Conservation (phyloP, 2,888 invertebrate species). For the Phaedon cochleariae region DNA sequence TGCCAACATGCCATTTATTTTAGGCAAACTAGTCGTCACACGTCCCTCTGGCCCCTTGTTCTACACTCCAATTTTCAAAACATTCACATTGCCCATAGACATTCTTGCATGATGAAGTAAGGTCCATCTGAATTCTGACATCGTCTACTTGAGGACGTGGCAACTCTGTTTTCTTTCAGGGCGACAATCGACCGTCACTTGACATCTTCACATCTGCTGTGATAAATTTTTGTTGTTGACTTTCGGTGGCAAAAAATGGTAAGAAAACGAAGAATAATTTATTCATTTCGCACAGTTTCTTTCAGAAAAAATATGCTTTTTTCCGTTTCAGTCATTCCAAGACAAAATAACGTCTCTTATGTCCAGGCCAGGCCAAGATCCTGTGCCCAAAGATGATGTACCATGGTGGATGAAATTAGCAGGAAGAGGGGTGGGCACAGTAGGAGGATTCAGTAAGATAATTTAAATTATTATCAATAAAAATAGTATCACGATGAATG, state of each 20-base stretch:
- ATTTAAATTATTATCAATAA: neutral
- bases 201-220: too few species aligned
- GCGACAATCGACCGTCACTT: neutral
- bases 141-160: too few species aligned
- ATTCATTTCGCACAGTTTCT: neutral
- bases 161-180: neutral
- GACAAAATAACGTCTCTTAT: constrained; percentile 83
- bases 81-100: too few species aligned
- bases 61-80: too few species aligned
- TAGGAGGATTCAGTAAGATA: constrained; percentile 83
- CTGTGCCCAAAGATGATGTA: constrained; percentile 79
- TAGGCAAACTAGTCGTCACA: too few species aligned
- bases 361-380: constrained; percentile 83
- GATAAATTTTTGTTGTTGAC: neutral
- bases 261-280: neutral
- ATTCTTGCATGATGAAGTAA: too few species aligned
- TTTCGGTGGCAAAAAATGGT: constrained; percentile 6
- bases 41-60: too few species aligned
- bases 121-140: too few species aligned
- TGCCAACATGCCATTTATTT: too few species aligned
- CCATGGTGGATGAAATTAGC: constrained; percentile 92
- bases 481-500: too few species aligned
- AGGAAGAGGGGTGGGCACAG: constrained; percentile 82
- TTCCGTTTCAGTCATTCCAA: constrained; percentile 72
- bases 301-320: neutral